Evolutionary conservation across 2,113 vertebrate genomes (phyloP), one percentile per base, ranked within the genome.

Genomic region (Chunga burmeisteri): DNA sequence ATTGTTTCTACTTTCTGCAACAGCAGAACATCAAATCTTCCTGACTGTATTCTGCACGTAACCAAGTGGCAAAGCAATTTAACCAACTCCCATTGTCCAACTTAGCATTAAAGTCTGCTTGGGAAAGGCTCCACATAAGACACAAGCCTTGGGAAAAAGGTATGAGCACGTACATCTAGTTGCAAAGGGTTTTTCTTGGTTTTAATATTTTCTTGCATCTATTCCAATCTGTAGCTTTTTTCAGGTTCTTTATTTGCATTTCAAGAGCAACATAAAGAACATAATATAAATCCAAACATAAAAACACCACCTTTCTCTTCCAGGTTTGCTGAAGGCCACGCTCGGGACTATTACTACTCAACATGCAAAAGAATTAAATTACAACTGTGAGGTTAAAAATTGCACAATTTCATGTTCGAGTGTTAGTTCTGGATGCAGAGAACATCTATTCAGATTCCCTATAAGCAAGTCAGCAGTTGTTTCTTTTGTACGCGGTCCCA

Each of bases 401-500:
- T 94, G 96, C 91, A 93, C 77, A 94, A 96, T 84, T 89, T 63
- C 86, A 22, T 7, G 63, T 68, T 68, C 3, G 2, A 94, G 30
- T 61, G 75, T 86, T 92, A 94, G 95, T 86, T 94, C 96, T 96
- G 93, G 93, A 92, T 44, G 66, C 84, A 85, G 65, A 80, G 73
- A 82, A 81, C 53, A 65, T 58, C 58, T 84, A 72, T 84, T 86
- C 94, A 68, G 68, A 92, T 65, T 56, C 77, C 88, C 91, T 77
- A 65, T 50, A 65, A 94, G 89, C 95, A 96, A 97, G 91, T 87
- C 89, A 89, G 91, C 86, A 92, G 91, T 89, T 96, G 93, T 94
- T 97, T 94, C 93, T 94, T 85, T 94, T 95, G 95, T 95, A 92
- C 66, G 10, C 3, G 0, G 20, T 91, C 94, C 92, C 94, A 79